Conservation (phyloP, 2,113 vertebrate genomes). For the Alligator sinensis region DNA sequence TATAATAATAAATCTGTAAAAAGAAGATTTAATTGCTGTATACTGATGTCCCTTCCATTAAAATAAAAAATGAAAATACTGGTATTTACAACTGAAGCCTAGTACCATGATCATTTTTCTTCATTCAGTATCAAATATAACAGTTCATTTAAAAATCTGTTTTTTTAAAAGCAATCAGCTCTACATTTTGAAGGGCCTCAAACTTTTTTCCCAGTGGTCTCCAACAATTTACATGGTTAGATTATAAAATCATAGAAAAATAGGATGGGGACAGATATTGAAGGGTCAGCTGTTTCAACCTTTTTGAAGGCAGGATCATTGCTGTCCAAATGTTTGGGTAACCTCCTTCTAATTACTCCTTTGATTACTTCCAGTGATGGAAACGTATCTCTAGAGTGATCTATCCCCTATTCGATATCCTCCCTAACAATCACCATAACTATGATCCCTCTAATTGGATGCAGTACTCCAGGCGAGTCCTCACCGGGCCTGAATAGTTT, state of each 20-base stretch:
- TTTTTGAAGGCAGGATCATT: too few relatives aligned
- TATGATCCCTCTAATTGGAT: too few relatives aligned
- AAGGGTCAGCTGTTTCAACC: not conserved
- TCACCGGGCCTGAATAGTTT: too few relatives aligned
- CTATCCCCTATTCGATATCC: too few relatives aligned
- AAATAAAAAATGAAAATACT: conserved; percentile 3
- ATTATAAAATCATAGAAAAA: not conserved
- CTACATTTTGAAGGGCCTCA: not conserved
- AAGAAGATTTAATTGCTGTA: conserved; percentile 10
- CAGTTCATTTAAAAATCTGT: not conserved
- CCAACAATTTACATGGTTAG: not conserved
- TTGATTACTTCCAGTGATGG: too few relatives aligned
- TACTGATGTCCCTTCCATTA: not conserved
- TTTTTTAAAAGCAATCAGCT: not conserved
- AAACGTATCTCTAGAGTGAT: too few relatives aligned
- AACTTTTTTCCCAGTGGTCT: not conserved
- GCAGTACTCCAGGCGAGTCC: too few relatives aligned
- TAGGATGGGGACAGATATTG: not conserved
- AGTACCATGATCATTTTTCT: not conserved
- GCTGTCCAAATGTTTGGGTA: too few relatives aligned
- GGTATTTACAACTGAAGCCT: conserved; percentile 8
- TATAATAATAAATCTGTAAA: conserved; percentile 30
- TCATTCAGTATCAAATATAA: not conserved
- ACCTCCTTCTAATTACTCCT: too few relatives aligned
- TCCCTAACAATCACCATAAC: too few relatives aligned